These are phyloP conservation scores for Parazoanthus darwini DNA, from an alignment of 92 coral and sea anemone genomes.

Conservation along the genomic window DNA sequence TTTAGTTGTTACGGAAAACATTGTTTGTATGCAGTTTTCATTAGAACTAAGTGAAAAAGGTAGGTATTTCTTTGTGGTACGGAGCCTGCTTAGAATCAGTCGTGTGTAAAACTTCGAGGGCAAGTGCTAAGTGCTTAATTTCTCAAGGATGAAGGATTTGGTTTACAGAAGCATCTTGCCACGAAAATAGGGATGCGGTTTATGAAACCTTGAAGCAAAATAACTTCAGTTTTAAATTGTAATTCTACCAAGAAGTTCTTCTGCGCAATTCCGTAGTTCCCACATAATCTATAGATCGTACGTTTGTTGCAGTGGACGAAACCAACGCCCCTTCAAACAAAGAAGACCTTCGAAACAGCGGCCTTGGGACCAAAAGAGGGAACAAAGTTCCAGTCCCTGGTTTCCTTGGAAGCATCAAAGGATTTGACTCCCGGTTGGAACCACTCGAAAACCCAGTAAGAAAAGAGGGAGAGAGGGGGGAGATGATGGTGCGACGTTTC, in stretches of 20 bases:
- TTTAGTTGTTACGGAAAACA: neutral
- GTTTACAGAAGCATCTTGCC: too few relatives aligned
- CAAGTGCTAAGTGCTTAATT: too few relatives aligned
- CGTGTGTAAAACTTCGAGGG: too few relatives aligned
- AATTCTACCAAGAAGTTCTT: neutral
- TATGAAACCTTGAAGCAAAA: too few relatives aligned
- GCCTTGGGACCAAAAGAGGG: neutral
- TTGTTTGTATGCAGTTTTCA: neutral
- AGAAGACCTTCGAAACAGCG: neutral
- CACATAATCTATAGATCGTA: neutral
- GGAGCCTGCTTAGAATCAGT: too few relatives aligned
- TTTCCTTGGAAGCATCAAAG: constrained; percentile 2
- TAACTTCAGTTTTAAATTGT: too few relatives aligned
- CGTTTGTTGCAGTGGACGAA: neutral
- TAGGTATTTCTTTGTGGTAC: too few relatives aligned
- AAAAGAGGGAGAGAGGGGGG: neutral
- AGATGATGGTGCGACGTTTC: neutral
- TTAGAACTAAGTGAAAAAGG: too few relatives aligned
- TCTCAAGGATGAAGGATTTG: too few relatives aligned
- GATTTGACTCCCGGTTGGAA: constrained; percentile 4
- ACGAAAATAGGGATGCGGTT: too few relatives aligned
- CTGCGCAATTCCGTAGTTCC: neutral
- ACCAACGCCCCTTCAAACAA: neutral
- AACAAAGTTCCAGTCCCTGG: constrained; percentile 10
- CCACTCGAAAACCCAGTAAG: neutral